A percentile compares a stretch with the other conserved stretches of the same genome.
phyloP scores from a whole-genome alignment of 2,888 invertebrate genomes.

The Caenorhabditis angaria region DNA sequence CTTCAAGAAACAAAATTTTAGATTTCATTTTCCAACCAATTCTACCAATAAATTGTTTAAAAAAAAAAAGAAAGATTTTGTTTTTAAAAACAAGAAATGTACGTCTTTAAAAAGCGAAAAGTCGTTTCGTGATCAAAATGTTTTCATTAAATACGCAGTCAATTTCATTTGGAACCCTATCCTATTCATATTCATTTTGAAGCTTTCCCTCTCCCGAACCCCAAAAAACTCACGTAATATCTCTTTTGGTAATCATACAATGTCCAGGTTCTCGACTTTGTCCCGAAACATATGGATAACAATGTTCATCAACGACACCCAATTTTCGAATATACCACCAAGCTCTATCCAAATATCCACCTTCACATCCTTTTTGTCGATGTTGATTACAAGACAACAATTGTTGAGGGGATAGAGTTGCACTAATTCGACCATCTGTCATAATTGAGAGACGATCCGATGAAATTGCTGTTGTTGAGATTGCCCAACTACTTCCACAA shows the following conservation, averaged over 20 bases:
- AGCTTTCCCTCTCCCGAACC: too few relatives aligned
- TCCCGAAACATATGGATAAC: slow-evolving; percentile 82
- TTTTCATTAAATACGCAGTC: too few relatives aligned
- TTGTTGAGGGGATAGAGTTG: slow-evolving; percentile 83
- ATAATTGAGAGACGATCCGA: slow-evolving; percentile 80
- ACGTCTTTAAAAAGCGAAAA: too few relatives aligned
- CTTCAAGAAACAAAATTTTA: too few relatives aligned
- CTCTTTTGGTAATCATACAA: slow-evolving; percentile 78
- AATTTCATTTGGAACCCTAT: too few relatives aligned
- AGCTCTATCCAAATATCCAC: slow-evolving; percentile 88
- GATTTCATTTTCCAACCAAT: too few relatives aligned
- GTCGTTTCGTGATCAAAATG: too few relatives aligned
- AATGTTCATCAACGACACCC: slow-evolving; percentile 84
- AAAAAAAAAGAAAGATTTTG: too few relatives aligned
- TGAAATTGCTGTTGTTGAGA: slow-evolving; percentile 80
- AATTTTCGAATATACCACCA: slow-evolving; percentile 87
- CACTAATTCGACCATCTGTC: slow-evolving; percentile 82
- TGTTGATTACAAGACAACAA: slow-evolving; percentile 85
- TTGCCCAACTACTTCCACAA: slow-evolving; percentile 88
- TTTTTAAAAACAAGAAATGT: too few relatives aligned
- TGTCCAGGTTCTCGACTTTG: slow-evolving; percentile 76
- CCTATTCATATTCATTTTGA: too few relatives aligned
- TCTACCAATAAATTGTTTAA: too few relatives aligned
- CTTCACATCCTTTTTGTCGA: slow-evolving; percentile 84
- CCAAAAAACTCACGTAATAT: slow-evolving; percentile 44